These are phyloP conservation scores for Discoglossus pictus DNA, from an alignment of 2,797 vertebrate species.

Conservation along the genomic window DNA sequence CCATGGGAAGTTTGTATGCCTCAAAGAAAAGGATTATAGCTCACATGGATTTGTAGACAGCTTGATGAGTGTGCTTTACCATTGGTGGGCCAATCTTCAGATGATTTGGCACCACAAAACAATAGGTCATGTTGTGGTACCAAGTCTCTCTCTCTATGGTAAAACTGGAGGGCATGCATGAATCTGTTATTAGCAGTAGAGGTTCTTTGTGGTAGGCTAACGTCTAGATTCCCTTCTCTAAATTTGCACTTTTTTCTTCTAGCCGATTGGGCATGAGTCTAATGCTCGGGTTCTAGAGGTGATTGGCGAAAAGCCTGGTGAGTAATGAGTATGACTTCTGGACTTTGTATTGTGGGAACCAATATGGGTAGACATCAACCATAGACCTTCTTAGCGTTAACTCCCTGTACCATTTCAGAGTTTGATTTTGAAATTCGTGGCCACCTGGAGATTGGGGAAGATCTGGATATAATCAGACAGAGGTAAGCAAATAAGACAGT, in stretches of 20 bases:
- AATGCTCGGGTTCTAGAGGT: slow-evolving; percentile 80
- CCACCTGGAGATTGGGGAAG: slow-evolving; percentile 84
- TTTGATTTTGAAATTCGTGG: slow-evolving; percentile 82
- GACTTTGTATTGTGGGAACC: rapidly evolving
- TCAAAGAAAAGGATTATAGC: too few relatives aligned
- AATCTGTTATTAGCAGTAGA: too few relatives aligned
- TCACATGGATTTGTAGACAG: too few relatives aligned
- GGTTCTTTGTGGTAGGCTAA: not conserved
- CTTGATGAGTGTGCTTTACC: too few relatives aligned
- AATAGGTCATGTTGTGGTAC: too few relatives aligned
- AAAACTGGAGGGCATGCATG: too few relatives aligned
- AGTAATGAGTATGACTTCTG: not conserved
- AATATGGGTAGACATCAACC: not conserved
- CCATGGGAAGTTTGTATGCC: too few relatives aligned
- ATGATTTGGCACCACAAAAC: too few relatives aligned
- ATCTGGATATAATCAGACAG: slow-evolving; percentile 83
- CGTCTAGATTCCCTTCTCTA: not conserved
- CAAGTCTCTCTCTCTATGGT: too few relatives aligned
- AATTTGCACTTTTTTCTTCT: slow-evolving; percentile 19
- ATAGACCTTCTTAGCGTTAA: not conserved
- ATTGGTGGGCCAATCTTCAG: too few relatives aligned
- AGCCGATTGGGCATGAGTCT: slow-evolving; percentile 88
- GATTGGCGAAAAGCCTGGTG: slow-evolving; percentile 83
- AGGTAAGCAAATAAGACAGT: slow-evolving; percentile 65
- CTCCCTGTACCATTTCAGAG: slow-evolving; percentile 61